These are phyloP conservation scores for Anaspis maculata DNA, from an alignment of 2,888 invertebrate genomes.

Conservation along the genomic window DNA sequence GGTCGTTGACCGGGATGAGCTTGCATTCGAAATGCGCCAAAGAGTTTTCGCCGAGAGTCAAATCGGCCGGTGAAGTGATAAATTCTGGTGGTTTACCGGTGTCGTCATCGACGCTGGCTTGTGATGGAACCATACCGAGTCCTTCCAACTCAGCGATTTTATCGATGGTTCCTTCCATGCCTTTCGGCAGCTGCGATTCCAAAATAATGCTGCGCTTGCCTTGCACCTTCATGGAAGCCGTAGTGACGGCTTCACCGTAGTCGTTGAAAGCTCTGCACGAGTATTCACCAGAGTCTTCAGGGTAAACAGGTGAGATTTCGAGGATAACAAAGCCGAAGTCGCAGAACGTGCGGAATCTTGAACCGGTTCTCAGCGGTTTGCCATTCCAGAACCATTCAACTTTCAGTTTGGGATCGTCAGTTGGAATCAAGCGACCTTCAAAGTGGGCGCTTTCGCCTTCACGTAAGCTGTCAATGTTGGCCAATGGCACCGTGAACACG, in stretches of 20 bases:
- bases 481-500: conserved; percentile 80
- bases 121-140: conserved; percentile 61
- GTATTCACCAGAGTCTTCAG: conserved; percentile 91
- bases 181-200: conserved; percentile 85
- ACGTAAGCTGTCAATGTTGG: conserved; percentile 76
- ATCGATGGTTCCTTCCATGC: conserved; percentile 89
- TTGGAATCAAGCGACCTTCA: conserved; percentile 81
- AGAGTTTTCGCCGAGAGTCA: conserved; percentile 76
- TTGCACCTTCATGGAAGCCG: conserved; percentile 80
- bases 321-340: conserved; percentile 97
- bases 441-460: conserved; percentile 91
- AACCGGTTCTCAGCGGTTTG: conserved; percentile 78
- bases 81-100: conserved; percentile 85
- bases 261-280: conserved; percentile 82
- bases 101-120: conserved; percentile 67
- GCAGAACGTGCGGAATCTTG: conserved; percentile 91
- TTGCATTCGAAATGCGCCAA: conserved; percentile 90
- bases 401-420: conserved; percentile 82
- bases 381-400: conserved; percentile 96
- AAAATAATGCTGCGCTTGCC: conserved; percentile 87
- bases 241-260: conserved; percentile 86
- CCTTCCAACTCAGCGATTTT: conserved; percentile 89
- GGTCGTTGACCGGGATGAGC: conserved; percentile 81
- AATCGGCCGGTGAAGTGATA: conserved; percentile 77
- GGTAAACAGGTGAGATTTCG: conserved; percentile 94